phyloP scores from a whole-genome alignment of 2,113 vertebrate genomes.

The Chamaea fasciata region DNA sequence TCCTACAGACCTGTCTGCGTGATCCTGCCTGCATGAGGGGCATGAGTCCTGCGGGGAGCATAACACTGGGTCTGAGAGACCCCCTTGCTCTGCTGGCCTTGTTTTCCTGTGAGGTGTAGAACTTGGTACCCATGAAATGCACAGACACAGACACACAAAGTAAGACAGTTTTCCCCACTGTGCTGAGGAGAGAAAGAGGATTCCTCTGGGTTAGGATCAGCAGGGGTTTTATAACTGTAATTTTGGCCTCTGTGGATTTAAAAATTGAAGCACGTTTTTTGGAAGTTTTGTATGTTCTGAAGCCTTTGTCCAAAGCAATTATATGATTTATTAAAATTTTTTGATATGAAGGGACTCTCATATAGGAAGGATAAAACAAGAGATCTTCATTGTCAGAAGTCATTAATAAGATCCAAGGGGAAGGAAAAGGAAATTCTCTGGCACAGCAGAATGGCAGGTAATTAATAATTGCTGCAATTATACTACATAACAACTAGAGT shows the following conservation, averaged over 20 bases:
- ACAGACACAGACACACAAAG: neutral
- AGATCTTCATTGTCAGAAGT: neutral
- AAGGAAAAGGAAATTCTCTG: conserved; percentile 47
- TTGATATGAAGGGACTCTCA: neutral
- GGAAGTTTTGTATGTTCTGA: neutral
- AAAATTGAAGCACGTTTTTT: neutral
- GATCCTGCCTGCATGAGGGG: fast-evolving
- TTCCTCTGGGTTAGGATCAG: neutral
- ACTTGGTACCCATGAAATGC: neutral
- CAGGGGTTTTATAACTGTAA: neutral
- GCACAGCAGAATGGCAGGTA: neutral
- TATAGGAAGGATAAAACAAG: neutral
- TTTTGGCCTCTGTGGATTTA: neutral
- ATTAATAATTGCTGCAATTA: conserved; percentile 45
- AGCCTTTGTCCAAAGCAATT: neutral
- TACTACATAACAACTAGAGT: neutral
- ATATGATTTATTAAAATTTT: neutral
- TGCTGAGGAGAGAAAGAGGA: neutral
- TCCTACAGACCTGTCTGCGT: neutral
- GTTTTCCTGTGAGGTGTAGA: neutral
- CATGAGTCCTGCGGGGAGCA: fast-evolving
- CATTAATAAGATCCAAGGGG: neutral
- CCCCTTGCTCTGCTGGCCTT: neutral
- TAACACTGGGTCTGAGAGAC: neutral
- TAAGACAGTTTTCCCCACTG: neutral